Conservation (phyloP, 1,140 invertebrate genomes). For the Drosophila nannoptera region DNA sequence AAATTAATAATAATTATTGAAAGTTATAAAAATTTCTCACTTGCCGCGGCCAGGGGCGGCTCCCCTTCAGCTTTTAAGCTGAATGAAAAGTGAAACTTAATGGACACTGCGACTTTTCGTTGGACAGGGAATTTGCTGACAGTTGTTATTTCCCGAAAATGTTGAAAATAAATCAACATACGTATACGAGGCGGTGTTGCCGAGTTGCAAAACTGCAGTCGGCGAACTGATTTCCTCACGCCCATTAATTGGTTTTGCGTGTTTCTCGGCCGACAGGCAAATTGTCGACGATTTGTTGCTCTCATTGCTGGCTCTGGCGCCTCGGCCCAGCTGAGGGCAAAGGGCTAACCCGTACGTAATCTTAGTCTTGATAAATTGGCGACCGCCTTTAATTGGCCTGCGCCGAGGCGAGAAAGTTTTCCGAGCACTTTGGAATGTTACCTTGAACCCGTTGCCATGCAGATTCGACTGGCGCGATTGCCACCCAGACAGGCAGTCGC, state of each 20-base stretch:
- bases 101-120: constrained; percentile 57
- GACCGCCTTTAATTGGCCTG: constrained; percentile 51
- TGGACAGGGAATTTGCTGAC: constrained; percentile 77
- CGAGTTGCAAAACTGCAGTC: constrained; percentile 64
- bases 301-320: constrained; percentile 50
- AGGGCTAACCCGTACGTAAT: constrained; percentile 10
- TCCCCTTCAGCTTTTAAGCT: constrained; percentile 29
- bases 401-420: constrained; percentile 55
- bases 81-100: constrained; percentile 72
- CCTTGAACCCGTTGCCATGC: constrained; percentile 29
- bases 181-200: constrained; percentile 35
- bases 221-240: constrained; percentile 68
- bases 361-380: constrained; percentile 45
- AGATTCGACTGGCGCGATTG: constrained; percentile 13
- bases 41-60: background rate
- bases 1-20: constrained; percentile 16
- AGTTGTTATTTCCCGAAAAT: constrained; percentile 59
- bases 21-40: constrained; percentile 11
- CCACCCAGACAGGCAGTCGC: constrained; percentile 42
- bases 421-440: constrained; percentile 34
- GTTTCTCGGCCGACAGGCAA: constrained; percentile 68
- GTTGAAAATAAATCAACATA: constrained; percentile 75
- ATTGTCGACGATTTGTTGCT: constrained; percentile 74
- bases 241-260: constrained; percentile 77
- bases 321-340: constrained; percentile 6